phyloP scores from a whole-genome alignment of 2,113 vertebrate genomes.

The Onychostoma macrolepis region DNA sequence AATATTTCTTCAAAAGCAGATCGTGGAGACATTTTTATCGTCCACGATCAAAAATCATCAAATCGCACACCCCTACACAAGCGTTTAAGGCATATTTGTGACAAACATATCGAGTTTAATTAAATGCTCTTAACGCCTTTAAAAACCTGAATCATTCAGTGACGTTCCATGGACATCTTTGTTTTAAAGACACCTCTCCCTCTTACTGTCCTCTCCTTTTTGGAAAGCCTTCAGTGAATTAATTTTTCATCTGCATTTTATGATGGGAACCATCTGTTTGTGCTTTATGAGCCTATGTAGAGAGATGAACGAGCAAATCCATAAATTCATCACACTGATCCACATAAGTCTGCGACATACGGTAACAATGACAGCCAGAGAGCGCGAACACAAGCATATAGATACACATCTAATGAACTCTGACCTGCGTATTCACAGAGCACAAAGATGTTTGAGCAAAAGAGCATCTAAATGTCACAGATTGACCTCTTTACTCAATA shows the following conservation, averaged over 20 bases:
- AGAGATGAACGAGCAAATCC: conserved; percentile 21
- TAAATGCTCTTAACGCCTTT: neutral
- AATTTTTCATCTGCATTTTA: conserved; percentile 53
- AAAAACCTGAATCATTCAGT: conserved; percentile 53
- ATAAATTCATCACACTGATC: conserved; percentile 39
- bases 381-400: neutral
- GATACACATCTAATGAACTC: neutral
- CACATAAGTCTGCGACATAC: neutral
- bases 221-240: conserved; percentile 43
- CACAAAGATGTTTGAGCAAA: neutral
- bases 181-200: conserved; percentile 32
- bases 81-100: conserved; percentile 3
- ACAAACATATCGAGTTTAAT: conserved; percentile 3
- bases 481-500: neutral
- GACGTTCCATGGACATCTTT: conserved; percentile 44
- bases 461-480: neutral
- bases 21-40: too few species aligned
- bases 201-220: conserved; percentile 7
- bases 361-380: neutral
- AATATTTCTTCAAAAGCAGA: too few species aligned
- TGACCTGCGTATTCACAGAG: neutral
- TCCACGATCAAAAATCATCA: too few species aligned
- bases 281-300: conserved; percentile 40
- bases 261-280: conserved; percentile 55
- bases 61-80: neutral